Conservation (phyloP, 2,113 vertebrate genomes). For the Amia ocellicauda region DNA sequence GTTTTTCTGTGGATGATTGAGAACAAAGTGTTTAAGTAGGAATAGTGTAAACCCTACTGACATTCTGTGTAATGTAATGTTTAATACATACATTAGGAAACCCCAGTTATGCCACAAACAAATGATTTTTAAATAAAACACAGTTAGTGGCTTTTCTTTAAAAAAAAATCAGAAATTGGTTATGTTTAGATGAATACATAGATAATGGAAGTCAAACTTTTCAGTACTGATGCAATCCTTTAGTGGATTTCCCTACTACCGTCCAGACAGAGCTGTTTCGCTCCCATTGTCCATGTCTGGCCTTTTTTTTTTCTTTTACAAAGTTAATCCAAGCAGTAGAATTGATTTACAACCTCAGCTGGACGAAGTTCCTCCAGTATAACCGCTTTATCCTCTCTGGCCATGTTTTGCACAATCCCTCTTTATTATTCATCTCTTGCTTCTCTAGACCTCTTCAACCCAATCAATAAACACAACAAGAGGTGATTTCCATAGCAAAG, state of each 20-base stretch:
- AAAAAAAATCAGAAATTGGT: neutral
- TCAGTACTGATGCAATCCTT: neutral
- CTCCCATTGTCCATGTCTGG: too few species aligned
- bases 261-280: neutral
- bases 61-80: too few species aligned
- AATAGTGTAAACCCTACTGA: too few species aligned
- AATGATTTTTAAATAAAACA: too few species aligned
- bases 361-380: neutral
- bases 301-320: too few species aligned
- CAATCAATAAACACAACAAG: constrained; percentile 1
- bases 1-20: too few species aligned
- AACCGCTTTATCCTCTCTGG: neutral
- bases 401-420: constrained; percentile 1
- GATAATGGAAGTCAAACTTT: too few species aligned
- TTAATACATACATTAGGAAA: too few species aligned
- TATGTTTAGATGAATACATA: neutral
- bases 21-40: too few species aligned
- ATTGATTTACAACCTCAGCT: constrained; percentile 1
- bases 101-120: too few species aligned
- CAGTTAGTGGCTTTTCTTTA: too few species aligned
- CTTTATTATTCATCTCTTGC: neutral
- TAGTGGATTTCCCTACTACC: neutral
- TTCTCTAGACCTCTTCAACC: neutral
- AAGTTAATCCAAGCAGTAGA: neutral
- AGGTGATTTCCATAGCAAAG: constrained; percentile 7